phyloP scores from a whole-genome alignment of 1,140 invertebrate genomes.

The Drepana arcuata region DNA sequence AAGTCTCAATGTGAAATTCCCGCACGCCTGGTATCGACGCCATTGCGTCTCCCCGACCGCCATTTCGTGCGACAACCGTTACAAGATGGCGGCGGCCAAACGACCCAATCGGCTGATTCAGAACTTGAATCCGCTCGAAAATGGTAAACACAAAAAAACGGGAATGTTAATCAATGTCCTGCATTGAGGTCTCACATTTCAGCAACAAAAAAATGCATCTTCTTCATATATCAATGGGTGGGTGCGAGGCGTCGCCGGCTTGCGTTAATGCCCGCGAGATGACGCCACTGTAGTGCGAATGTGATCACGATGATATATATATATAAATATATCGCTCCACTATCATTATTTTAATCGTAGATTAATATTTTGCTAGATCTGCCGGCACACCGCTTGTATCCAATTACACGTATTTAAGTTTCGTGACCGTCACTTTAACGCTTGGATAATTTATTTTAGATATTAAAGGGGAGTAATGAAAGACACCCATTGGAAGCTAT shows the following conservation, averaged over 20 bases:
- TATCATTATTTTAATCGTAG: conserved; percentile 44
- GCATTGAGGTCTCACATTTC: conserved; percentile 52
- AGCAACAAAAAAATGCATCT: conserved; percentile 35
- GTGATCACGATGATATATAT: too few species aligned
- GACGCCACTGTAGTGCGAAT: conserved; percentile 38
- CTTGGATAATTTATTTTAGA: conserved; percentile 50
- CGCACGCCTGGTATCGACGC: conserved; percentile 21
- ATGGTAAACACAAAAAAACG: conserved; percentile 39
- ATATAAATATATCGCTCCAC: conserved; percentile 48
- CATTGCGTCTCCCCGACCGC: conserved; percentile 20
- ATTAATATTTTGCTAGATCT: conserved; percentile 47
- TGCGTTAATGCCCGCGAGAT: conserved; percentile 27
- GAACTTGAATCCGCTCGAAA: conserved; percentile 33
- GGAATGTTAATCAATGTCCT: conserved; percentile 44
- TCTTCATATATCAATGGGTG: conserved; percentile 9
- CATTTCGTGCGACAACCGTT: conserved; percentile 18
- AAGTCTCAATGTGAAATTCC: too few species aligned
- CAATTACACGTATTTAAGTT: conserved; percentile 25
- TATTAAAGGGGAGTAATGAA: conserved; percentile 19
- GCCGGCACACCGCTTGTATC: conserved; percentile 33
- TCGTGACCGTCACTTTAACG: conserved; percentile 31
- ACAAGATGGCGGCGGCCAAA: conserved; percentile 42
- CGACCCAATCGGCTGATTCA: conserved; percentile 50
- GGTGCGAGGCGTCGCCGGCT: conserved; percentile 24
- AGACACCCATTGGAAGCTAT: conserved; percentile 17